Evolutionary conservation across 2,113 vertebrate species (phyloP), one percentile per base, ranked within the genome.

Genomic region (Peucedramus taeniatus): DNA sequence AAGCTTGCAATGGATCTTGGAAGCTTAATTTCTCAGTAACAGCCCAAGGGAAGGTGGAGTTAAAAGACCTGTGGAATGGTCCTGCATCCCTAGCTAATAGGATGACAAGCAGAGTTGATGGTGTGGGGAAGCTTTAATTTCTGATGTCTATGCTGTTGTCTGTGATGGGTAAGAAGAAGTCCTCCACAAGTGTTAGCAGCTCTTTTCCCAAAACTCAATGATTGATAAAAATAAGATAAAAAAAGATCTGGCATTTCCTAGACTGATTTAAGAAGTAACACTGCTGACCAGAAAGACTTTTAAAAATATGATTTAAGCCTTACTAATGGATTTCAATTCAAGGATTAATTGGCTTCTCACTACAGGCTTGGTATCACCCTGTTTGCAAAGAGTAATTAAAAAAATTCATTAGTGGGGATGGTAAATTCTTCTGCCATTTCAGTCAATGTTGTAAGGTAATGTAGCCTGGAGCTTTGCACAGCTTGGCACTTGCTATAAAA

Each of bases 341-440:
- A 75, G 50, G 54, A 83, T 83, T 88, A 90, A 80, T 91, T 88
- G 96, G 39, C 33, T 95, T 89, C 63, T 66, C 45, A 66, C 19
- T 42, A 51, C 49, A 79, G 27, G 61, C 72, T 85, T 82, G 50
- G 33, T 76, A 89, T 45, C 61, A 69, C 28, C 54, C 33, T 85
- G 42, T 93, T 87, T 95, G 54, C 39, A 88, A 94, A 77, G 66
- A 94, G 63, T 91, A 91, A 95, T 94, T 95, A 80, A 85, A 89
- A 95, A 94, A 87, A 95, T 23, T 91, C 70, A 74, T 95, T 95
- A 95, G 66, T 18, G 21, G 19, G 37, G 90, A 93, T 77, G 75
- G 75, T 94, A 95, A 96, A 75, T 63, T 88, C 69, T 95, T 89
- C 63, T 95, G 94, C 87, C 87, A 91, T 93, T 94, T 94, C 75